Percentiles rank a stretch among this genome's conserved stretches.
phyloP scores from a whole-genome alignment of 2,888 invertebrate species.

The Drosophila mettleri region DNA sequence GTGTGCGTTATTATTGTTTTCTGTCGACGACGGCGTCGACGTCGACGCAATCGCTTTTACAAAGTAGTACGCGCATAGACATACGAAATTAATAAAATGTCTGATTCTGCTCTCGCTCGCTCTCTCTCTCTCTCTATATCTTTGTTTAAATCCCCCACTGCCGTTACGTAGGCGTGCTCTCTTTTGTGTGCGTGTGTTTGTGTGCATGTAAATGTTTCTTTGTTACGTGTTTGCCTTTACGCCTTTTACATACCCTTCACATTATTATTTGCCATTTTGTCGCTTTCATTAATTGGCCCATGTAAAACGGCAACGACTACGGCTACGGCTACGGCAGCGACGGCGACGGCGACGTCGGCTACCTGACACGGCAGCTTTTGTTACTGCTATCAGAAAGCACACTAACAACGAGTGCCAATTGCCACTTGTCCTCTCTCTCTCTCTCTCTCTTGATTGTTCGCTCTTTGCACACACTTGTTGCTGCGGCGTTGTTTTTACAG shows the following conservation, averaged over 20 bases:
- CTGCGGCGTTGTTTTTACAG: conserved; percentile 70
- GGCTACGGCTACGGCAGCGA: conserved; percentile 16
- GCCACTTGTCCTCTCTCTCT: conserved; percentile 8
- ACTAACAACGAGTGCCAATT: conserved; percentile 21
- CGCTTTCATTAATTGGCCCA: conserved; percentile 75
- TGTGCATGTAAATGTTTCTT: neutral
- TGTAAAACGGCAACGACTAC: conserved; percentile 59
- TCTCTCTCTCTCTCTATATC: conserved; percentile 8
- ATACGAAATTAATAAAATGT: conserved; percentile 28
- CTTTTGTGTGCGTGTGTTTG: conserved; percentile 1
- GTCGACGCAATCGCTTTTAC: conserved; percentile 28
- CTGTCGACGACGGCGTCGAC: conserved; percentile 17
- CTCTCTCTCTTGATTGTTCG: conserved; percentile 12
- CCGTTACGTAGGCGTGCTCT: conserved; percentile 5
- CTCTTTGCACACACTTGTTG: conserved; percentile 67
- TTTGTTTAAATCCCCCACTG: conserved; percentile 15
- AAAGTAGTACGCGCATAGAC: conserved; percentile 70
- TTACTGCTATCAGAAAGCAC: conserved; percentile 57
- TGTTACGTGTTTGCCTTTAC: conserved; percentile 55
- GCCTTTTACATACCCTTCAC: conserved; percentile 68
- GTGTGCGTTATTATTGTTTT: conserved; percentile 64
- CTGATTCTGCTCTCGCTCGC: neutral
- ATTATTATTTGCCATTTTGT: conserved; percentile 74
- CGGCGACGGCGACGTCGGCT: conserved; percentile 38
- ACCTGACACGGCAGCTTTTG: conserved; percentile 67